These are phyloP conservation scores for Oceanodroma tethys DNA, from an alignment of 2,113 vertebrate genomes.

Conservation along the genomic window DNA sequence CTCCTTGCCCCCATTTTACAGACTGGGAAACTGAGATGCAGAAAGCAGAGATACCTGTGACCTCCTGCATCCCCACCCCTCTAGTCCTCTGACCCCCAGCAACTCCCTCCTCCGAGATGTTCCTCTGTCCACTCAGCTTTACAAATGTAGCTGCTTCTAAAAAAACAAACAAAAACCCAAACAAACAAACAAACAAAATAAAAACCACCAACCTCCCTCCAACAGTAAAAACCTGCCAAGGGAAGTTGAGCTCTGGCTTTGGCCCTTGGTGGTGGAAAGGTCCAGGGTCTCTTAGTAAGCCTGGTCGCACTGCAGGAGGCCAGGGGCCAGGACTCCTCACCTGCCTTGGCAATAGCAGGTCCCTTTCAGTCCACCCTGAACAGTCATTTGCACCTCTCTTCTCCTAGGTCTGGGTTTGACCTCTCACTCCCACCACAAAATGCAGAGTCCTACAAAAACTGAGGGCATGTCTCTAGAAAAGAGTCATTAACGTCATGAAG, in stretches of 20 bases:
- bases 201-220: neutral
- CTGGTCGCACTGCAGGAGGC: neutral
- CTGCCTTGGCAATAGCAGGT: neutral
- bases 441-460: neutral
- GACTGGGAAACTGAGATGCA: neutral
- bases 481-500: neutral
- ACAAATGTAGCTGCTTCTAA: neutral
- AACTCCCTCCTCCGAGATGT: neutral
- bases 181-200: no score
- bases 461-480: neutral
- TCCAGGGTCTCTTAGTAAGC: neutral
- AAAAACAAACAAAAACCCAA: no score
- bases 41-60: neutral
- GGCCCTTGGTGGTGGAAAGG: neutral
- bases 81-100: neutral
- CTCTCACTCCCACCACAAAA: neutral
- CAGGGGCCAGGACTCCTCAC: neutral
- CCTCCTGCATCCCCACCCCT: neutral
- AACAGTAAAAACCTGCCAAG: neutral
- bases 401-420: neutral
- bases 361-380: neutral
- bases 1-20: neutral
- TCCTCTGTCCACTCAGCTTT: neutral
- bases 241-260: neutral
- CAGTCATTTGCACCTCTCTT: neutral